Conservation (phyloP, 1,140 invertebrate species). For the Tenebrio molitor region DNA sequence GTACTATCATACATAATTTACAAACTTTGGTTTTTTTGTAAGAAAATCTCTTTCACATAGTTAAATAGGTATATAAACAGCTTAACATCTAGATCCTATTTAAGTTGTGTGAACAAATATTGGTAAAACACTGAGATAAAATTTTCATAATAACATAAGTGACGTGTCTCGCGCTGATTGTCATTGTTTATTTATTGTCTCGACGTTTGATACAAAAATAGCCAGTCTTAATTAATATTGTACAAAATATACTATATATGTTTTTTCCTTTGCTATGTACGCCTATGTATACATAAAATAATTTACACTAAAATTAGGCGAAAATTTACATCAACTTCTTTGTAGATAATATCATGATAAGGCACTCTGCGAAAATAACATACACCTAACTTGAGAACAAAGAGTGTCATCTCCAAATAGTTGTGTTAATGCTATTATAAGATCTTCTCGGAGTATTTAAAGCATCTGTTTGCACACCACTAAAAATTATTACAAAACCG, state of each 20-base stretch:
- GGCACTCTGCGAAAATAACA: conserved; percentile 30
- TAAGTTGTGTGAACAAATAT: conserved; percentile 37
- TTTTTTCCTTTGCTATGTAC: too few relatives aligned
- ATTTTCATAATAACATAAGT: conserved; percentile 41
- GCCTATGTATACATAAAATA: conserved; percentile 30
- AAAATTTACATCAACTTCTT: conserved; percentile 27
- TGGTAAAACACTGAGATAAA: conserved; percentile 40
- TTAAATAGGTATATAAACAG: conserved; percentile 39
- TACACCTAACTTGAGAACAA: conserved; percentile 6
- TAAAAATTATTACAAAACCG: conserved; percentile 37
- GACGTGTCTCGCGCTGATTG: conserved; percentile 34
- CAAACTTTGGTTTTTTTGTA: conserved; percentile 57
- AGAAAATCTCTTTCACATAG: conserved; percentile 49
- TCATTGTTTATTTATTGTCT: conserved; percentile 41
- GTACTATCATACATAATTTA: conserved; percentile 57
- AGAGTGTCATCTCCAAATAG: conserved; percentile 3
- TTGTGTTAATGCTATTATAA: not conserved
- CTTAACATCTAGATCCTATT: conserved; percentile 25
- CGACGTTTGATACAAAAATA: conserved; percentile 34
- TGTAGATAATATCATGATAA: conserved; percentile 33
- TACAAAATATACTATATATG: conserved; percentile 25
- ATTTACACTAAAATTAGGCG: conserved; percentile 31
- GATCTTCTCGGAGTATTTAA: conserved; percentile 37
- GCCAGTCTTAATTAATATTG: conserved; percentile 38
- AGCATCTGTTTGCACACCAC: conserved; percentile 34